Evolutionary conservation across 2,888 invertebrate species (phyloP), one percentile per base, ranked within the genome.

Genomic region (Drosophila mayaguana): DNA sequence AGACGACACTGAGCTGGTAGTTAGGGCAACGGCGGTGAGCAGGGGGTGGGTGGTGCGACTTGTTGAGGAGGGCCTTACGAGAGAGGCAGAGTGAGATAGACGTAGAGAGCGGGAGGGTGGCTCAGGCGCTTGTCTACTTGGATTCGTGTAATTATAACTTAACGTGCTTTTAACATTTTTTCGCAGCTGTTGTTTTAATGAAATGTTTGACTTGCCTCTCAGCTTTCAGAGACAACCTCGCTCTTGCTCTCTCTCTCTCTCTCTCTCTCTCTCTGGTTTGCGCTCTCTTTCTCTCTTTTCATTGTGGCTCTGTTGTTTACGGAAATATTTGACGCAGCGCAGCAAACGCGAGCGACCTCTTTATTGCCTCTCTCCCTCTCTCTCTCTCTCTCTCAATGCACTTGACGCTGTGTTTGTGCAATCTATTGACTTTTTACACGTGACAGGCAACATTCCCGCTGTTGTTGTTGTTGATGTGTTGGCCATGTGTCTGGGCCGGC

Each of bases 361-460:
- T 85, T 88, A 83, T 80, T 63, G 72, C 60, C 34, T 14, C 51
- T 18, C 12, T 50, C 50, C 14, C 18, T 20, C 18, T 20, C 51
- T 32, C 34, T 34, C 5, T 43, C 20, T 14, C 20, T 51, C 36
- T 36, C 51, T 9, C 51, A 32, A n/a, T 59, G 42, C 84, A 87
- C 84, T 83, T 81, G 72, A 80, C 66, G 84, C 81, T 79, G 73
- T 75, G 78, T 84, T 32, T 84, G 78, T 85, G 84, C 84, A 88
- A 85, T 84, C 51, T 83, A 86, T 88, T 85, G 86, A 76, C 86
- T 88, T 85, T 83, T 81, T 88, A 81, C 88, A 85, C 88, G 83
- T 88, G 88, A 88, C 88, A 83, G 83, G 66, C 88, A 80, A 76
- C 70, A 68, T 70, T 80, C 75, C 57, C 66, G 64, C 50, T 65